Percentiles rank a stretch among this genome's conserved stretches.
phyloP scores from a whole-genome alignment of 2,797 vertebrate species.

The Denticeps clupeoides region DNA sequence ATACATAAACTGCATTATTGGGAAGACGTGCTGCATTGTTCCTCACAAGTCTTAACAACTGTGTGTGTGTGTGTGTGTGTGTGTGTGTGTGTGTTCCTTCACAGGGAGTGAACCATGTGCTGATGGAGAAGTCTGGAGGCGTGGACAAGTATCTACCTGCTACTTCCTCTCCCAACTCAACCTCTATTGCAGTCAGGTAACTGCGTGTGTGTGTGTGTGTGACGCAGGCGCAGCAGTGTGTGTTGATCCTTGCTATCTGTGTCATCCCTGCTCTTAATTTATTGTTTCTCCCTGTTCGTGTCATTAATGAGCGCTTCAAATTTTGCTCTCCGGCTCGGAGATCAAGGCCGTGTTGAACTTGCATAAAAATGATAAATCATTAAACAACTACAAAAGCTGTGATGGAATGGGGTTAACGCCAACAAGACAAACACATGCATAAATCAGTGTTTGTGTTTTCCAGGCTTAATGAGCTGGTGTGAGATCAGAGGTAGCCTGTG shows the following conservation, averaged over 20 bases:
- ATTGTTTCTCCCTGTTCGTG: slow-evolving; percentile 2
- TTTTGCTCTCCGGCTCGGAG: slow-evolving; percentile 30
- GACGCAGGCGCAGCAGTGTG: not conserved
- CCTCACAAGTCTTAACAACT: not conserved
- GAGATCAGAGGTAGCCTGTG: too few relatives aligned
- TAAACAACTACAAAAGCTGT: slow-evolving; percentile 54
- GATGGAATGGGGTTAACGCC: slow-evolving; percentile 46
- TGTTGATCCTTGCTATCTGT: not conserved
- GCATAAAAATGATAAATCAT: slow-evolving; percentile 56
- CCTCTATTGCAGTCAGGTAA: too few relatives aligned
- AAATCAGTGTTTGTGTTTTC: too few relatives aligned
- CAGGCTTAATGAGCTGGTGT: too few relatives aligned
- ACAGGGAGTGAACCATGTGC: slow-evolving; percentile 3
- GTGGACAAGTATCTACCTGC: too few relatives aligned
- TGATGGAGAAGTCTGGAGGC: too few relatives aligned
- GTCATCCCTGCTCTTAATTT: slow-evolving; percentile 4
- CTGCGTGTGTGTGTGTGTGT: not conserved
- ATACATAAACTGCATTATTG: too few relatives aligned
- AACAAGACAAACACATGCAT: too few relatives aligned
- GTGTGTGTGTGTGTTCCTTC: not conserved
- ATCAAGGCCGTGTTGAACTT: slow-evolving; percentile 56
- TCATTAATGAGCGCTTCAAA: slow-evolving; percentile 26
- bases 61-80: slow-evolving; percentile 1
- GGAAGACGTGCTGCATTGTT: not conserved
- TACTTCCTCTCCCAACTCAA: too few relatives aligned